Evolutionary conservation across 2,888 invertebrate species (phyloP).

Genomic region (Exocentrus adspersus): DNA sequence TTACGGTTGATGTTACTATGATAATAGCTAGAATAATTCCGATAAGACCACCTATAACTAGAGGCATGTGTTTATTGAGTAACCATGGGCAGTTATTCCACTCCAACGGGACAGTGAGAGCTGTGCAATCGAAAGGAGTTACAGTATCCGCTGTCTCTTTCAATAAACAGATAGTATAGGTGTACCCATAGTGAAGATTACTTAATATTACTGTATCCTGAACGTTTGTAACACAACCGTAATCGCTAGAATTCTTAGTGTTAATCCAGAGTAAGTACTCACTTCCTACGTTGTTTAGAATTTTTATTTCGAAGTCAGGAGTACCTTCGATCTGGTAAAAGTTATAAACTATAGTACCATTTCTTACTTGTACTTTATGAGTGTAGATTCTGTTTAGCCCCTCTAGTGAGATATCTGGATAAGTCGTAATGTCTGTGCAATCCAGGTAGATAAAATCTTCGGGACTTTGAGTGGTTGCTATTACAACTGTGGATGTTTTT

Average conservation of each 20-base stretch:
- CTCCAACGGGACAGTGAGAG: conserved; percentile 21
- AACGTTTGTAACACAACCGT: conserved; percentile 31
- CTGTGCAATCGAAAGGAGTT: conserved; percentile 37
- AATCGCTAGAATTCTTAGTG: conserved; percentile 19
- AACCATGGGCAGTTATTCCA: conserved; percentile 32
- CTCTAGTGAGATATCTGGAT: neutral
- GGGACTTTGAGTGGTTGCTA: neutral
- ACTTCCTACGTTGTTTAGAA: conserved; percentile 18
- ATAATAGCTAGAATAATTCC: conserved; percentile 13
- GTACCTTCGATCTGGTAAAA: conserved; percentile 30
- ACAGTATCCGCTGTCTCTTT: conserved; percentile 17
- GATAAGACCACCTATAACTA: conserved; percentile 16
- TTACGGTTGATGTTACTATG: conserved; percentile 5
- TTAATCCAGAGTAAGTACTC: conserved; percentile 35
- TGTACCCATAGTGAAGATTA: conserved; percentile 14
- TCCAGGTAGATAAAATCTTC: conserved; percentile 6
- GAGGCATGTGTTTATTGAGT: conserved; percentile 27
- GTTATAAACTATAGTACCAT: conserved; percentile 29
- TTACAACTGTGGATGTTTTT: neutral
- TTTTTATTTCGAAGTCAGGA: conserved; percentile 30
- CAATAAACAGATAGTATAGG: conserved; percentile 32
- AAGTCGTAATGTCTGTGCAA: conserved; percentile 13
- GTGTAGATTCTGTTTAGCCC: conserved; percentile 24
- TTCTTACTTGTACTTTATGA: conserved; percentile 24
- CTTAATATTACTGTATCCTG: conserved; percentile 17